A percentile compares a stretch with the other conserved stretches of the same genome.
Evolutionary conservation across 2,888 invertebrate species (phyloP).

Genomic region (Sminthurinus aureus): DNA sequence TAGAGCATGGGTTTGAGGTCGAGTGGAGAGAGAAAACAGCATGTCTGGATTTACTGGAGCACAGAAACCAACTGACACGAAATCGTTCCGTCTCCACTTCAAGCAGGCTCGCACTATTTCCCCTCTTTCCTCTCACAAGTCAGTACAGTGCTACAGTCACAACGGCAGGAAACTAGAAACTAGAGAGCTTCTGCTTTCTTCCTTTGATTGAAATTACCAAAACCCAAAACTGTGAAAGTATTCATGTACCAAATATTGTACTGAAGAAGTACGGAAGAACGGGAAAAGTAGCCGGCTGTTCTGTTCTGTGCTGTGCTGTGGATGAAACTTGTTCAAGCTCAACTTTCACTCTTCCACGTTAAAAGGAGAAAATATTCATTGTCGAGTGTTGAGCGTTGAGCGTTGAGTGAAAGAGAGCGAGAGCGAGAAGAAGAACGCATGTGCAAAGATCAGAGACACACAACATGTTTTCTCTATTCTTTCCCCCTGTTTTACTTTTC

Average conservation of each 20-base stretch:
- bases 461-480: too few species aligned
- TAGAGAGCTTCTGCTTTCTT: background rate
- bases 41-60: constrained; percentile 17
- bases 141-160: background rate
- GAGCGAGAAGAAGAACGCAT: too few species aligned
- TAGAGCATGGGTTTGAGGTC: background rate
- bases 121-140: background rate
- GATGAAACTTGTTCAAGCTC: too few species aligned
- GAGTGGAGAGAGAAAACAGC: background rate
- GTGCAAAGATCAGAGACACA: too few species aligned
- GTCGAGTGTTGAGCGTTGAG: too few species aligned
- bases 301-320: too few species aligned
- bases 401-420: too few species aligned
- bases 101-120: background rate
- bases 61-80: constrained; percentile 33
- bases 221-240: background rate
- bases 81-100: background rate
- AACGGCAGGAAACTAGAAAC: background rate
- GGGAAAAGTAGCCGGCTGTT: background rate
- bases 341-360: too few species aligned
- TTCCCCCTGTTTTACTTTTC: too few species aligned
- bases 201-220: background rate
- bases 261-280: background rate
- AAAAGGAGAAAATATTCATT: too few species aligned
- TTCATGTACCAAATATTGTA: background rate